phyloP scores from a whole-genome alignment of 53 echinoderm and acorn worm species.

The Antedon mediterranea region DNA sequence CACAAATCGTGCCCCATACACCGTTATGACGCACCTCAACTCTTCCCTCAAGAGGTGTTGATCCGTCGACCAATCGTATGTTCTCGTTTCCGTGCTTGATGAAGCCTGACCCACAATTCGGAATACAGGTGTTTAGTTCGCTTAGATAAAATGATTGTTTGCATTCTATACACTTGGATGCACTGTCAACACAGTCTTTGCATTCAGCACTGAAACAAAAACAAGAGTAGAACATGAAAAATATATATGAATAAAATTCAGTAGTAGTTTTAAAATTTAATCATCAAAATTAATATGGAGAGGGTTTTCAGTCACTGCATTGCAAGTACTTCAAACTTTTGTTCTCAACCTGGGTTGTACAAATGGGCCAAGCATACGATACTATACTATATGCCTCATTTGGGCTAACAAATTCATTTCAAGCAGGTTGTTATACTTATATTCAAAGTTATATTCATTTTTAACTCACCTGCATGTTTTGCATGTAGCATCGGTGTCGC shows the following conservation, averaged over 20 bases:
- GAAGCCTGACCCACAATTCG: constrained; percentile 27
- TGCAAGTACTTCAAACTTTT: too few species aligned
- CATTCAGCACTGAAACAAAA: constrained; percentile 36
- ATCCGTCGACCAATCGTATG: constrained; percentile 50
- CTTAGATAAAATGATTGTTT: constrained; percentile 21
- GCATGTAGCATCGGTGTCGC: constrained; percentile 27
- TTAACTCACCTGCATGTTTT: constrained; percentile 46
- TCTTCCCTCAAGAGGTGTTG: constrained; percentile 38
- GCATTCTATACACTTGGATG: constrained; percentile 48
- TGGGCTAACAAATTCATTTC: too few species aligned
- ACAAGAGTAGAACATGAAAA: too few species aligned
- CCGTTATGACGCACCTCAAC: constrained; percentile 73
- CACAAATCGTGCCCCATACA: constrained; percentile 82
- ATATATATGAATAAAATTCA: neutral
- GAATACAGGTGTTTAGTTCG: constrained; percentile 32
- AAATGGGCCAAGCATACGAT: too few species aligned
- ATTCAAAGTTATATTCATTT: too few species aligned
- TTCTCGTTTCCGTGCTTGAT: constrained; percentile 25
- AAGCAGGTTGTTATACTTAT: too few species aligned
- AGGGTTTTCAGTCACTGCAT: too few species aligned
- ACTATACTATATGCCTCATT: too few species aligned
- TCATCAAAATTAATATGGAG: too few species aligned
- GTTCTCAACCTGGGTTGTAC: too few species aligned
- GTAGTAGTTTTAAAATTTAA: neutral
- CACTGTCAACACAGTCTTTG: constrained; percentile 33